Evolutionary conservation across 2,888 invertebrate species (phyloP).

Genomic region (Eilema sororculum): DNA sequence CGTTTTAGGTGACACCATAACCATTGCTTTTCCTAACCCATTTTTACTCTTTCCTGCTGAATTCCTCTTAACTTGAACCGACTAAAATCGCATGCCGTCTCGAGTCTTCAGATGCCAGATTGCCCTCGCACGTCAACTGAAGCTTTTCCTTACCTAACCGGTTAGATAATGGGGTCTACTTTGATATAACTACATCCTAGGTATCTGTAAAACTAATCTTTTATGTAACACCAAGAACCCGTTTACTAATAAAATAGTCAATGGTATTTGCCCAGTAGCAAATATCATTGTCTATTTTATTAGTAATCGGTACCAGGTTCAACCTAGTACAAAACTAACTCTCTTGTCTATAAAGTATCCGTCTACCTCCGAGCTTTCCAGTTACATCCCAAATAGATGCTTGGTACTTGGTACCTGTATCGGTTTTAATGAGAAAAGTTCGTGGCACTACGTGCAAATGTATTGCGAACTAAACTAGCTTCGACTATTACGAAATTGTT

Average conservation of each 20-base stretch:
- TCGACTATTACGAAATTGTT: conserved; percentile 31
- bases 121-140: too few species aligned
- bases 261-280: background rate
- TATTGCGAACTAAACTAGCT: conserved; percentile 35
- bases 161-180: too few species aligned
- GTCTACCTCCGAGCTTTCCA: conserved; percentile 8
- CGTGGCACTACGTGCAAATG: conserved; percentile 28
- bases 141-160: too few species aligned
- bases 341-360: background rate
- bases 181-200: too few species aligned
- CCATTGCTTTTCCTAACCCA: too few species aligned
- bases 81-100: too few species aligned
- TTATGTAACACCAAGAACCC: background rate
- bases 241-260: background rate
- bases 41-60: too few species aligned
- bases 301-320: background rate
- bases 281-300: too few species aligned
- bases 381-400: background rate
- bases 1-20: too few species aligned
- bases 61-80: too few species aligned
- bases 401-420: conserved; percentile 20
- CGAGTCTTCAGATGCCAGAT: too few species aligned
- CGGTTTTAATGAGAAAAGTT: conserved; percentile 46
- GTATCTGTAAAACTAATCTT: too few species aligned
- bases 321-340: background rate